Conservation (phyloP, 1,140 invertebrate species). For the Brachionus rotundiformis region DNA sequence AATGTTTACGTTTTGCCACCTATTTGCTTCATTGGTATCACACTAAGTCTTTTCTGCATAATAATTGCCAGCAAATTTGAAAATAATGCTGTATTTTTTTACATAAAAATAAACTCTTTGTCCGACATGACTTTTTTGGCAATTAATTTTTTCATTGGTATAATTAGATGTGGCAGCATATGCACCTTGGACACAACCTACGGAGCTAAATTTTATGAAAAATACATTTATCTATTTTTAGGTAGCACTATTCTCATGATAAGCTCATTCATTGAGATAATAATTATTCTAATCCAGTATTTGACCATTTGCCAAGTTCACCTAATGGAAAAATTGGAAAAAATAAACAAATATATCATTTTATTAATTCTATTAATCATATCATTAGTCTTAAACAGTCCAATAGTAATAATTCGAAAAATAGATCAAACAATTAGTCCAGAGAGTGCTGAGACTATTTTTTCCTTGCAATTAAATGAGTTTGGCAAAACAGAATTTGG, state of each 20-base stretch:
- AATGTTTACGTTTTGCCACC: slow-evolving; percentile 19
- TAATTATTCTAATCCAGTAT: background rate
- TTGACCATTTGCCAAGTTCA: background rate
- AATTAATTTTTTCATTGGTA: background rate
- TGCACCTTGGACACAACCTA: background rate
- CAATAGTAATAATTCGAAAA: background rate
- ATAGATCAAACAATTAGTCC: background rate
- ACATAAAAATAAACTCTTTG: background rate
- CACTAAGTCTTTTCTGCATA: slow-evolving; percentile 1
- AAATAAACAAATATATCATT: background rate
- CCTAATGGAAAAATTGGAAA: background rate
- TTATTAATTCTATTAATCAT: background rate
- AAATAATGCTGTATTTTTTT: background rate
- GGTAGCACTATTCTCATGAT: slow-evolving; percentile 17
- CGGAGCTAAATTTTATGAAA: slow-evolving; percentile 37
- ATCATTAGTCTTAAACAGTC: background rate
- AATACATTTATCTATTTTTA: slow-evolving; percentile 45
- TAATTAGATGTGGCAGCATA: slow-evolving; percentile 11
- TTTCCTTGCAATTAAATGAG: background rate
- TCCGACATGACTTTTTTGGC: slow-evolving; percentile 14
- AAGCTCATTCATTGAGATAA: slow-evolving; percentile 22
- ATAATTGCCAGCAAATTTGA: background rate
- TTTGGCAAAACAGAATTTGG: background rate
- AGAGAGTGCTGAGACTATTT: background rate
- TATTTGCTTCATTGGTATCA: slow-evolving; percentile 2